Evolutionary conservation across 2,888 invertebrate species (phyloP).

Genomic region (Crepidodera aurea): DNA sequence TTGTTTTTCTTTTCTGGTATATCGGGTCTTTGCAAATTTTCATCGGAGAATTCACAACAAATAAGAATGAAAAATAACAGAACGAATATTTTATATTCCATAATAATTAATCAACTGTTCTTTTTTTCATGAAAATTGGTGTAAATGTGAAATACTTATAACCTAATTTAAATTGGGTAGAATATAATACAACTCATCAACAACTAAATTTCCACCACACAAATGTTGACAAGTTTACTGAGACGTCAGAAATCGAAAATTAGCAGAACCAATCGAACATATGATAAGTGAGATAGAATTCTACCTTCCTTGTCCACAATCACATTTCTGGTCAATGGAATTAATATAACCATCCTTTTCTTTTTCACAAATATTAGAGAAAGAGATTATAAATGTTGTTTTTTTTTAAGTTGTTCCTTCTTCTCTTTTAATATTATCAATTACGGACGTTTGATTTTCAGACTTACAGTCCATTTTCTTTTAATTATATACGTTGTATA

Average conservation of each 20-base stretch:
- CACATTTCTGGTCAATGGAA: too few species aligned
- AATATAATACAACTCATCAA: constrained; percentile 3
- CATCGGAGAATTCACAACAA: constrained; percentile 56
- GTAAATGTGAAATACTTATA: not conserved
- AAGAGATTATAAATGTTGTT: too few species aligned
- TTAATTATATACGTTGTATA: too few species aligned
- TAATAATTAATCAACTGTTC: not conserved
- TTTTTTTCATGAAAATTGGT: not conserved
- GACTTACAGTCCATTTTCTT: too few species aligned
- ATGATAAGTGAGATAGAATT: too few species aligned
- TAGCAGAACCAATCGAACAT: too few species aligned
- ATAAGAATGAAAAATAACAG: constrained; percentile 49
- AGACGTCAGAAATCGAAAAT: not conserved
- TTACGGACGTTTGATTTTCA: too few species aligned
- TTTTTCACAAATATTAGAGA: too few species aligned
- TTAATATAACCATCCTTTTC: too few species aligned
- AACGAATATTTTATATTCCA: constrained; percentile 11
- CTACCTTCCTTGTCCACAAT: too few species aligned
- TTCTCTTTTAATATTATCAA: too few species aligned
- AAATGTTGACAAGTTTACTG: not conserved
- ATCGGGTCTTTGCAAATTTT: constrained; percentile 48
- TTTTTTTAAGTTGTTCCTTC: too few species aligned
- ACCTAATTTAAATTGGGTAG: not conserved
- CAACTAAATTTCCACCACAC: constrained; percentile 1
- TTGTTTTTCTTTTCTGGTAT: constrained; percentile 24